Conservation (phyloP, 1,140 invertebrate species). For the Melipona quadrifasciata region DNA sequence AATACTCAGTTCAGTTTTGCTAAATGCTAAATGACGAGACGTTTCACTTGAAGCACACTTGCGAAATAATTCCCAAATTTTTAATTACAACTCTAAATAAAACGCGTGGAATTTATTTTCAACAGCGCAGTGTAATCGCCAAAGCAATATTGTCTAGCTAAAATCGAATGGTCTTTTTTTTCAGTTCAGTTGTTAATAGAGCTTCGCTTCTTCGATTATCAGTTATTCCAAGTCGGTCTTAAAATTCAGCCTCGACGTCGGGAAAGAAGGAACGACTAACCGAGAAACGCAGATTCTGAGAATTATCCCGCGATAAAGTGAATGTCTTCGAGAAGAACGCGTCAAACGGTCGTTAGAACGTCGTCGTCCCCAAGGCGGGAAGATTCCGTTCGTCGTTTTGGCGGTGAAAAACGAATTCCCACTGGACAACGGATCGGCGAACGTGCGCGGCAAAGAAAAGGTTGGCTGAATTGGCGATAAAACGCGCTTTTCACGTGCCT, state of each 20-base stretch:
- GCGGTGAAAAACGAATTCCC: background rate
- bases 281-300: background rate
- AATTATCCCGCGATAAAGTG: background rate
- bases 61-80: background rate
- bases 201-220: background rate
- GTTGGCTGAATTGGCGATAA: constrained; percentile 45
- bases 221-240: background rate
- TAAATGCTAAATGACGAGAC: no score
- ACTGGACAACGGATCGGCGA: constrained; percentile 38
- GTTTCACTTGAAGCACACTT: background rate
- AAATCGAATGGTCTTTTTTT: no score
- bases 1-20: background rate
- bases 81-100: background rate
- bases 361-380: background rate
- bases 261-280: background rate
- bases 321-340: background rate
- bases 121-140: no score
- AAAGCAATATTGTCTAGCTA: no score
- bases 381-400: background rate
- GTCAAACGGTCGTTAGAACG: background rate
- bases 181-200: background rate
- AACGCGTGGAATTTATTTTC: background rate
- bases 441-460: constrained; percentile 31
- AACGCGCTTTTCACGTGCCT: background rate
- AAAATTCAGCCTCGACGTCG: background rate